These are phyloP conservation scores for Gymnoscopelus braueri DNA, from an alignment of 2,797 vertebrate species.

Conservation along the genomic window DNA sequence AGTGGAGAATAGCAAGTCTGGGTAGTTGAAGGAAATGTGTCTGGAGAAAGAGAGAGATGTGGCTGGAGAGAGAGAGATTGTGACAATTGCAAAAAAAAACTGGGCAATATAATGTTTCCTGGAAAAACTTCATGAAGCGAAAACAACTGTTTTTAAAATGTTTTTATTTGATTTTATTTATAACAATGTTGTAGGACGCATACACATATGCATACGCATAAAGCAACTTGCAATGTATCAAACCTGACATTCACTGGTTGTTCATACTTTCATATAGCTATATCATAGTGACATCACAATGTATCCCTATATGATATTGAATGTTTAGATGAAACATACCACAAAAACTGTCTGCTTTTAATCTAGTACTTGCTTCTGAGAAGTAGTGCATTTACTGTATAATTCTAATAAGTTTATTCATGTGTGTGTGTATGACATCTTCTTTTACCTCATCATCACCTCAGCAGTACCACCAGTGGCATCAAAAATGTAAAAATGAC, in stretches of 20 bases:
- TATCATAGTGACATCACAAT: too few species aligned
- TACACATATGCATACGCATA: neutral
- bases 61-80: too few species aligned
- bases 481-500: slow-evolving; percentile 18
- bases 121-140: slow-evolving; percentile 4
- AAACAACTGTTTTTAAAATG: slow-evolving; percentile 13
- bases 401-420: neutral
- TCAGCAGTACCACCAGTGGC: neutral
- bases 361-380: slow-evolving; percentile 11
- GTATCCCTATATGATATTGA: neutral
- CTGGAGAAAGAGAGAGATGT: too few species aligned
- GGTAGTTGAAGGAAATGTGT: too few species aligned
- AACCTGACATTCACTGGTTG: neutral
- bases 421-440: neutral
- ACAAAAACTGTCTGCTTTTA: slow-evolving; percentile 39
- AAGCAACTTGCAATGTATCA: neutral
- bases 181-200: slow-evolving; percentile 28
- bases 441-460: neutral
- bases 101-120: too few species aligned
- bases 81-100: too few species aligned
- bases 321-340: neutral
- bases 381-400: neutral
- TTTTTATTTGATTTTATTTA: slow-evolving; percentile 22
- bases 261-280: too few species aligned
- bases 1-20: too few species aligned